Conservation (phyloP, 2,888 invertebrate genomes). For the Tridacna gigas region DNA sequence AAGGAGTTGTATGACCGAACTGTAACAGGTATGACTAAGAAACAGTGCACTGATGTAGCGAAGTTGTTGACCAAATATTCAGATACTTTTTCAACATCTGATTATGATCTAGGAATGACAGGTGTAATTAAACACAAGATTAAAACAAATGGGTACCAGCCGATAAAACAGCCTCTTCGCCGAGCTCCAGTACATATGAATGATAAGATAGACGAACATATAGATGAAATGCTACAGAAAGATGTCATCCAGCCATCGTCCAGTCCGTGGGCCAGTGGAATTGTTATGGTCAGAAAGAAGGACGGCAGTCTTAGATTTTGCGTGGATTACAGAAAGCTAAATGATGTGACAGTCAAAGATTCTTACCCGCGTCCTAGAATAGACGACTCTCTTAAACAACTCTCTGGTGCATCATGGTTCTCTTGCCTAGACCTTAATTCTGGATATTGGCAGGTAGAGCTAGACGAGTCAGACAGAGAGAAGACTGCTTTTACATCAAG, state of each 20-base stretch:
- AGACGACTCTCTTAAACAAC: not conserved
- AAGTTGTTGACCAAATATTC: slow-evolving; percentile 19
- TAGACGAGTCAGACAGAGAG: slow-evolving; percentile 36
- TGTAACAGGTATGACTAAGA: not conserved
- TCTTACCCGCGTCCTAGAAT: not conserved
- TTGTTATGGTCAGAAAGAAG: not conserved
- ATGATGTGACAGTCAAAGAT: not conserved
- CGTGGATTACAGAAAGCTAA: not conserved
- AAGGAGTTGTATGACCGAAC: not conserved
- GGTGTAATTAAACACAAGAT: slow-evolving; percentile 13
- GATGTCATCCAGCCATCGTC: slow-evolving; percentile 38
- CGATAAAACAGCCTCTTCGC: slow-evolving; percentile 38
- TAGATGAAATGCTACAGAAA: slow-evolving; percentile 4
- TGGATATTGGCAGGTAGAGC: too few relatives aligned
- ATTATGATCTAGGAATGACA: slow-evolving; percentile 22
- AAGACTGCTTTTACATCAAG: slow-evolving; percentile 63
- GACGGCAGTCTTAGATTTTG: not conserved
- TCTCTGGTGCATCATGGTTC: slow-evolving; percentile 47
- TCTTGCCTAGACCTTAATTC: too few relatives aligned
- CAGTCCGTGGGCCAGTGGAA: slow-evolving; percentile 22
- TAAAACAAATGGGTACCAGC: not conserved
- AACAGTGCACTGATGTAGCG: not conserved
- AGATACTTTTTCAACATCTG: slow-evolving; percentile 11
- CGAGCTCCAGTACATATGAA: slow-evolving; percentile 30
- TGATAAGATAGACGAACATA: slow-evolving; percentile 21